Conservation (phyloP, 1,140 invertebrate species). For the Leptopilina clavipes region DNA sequence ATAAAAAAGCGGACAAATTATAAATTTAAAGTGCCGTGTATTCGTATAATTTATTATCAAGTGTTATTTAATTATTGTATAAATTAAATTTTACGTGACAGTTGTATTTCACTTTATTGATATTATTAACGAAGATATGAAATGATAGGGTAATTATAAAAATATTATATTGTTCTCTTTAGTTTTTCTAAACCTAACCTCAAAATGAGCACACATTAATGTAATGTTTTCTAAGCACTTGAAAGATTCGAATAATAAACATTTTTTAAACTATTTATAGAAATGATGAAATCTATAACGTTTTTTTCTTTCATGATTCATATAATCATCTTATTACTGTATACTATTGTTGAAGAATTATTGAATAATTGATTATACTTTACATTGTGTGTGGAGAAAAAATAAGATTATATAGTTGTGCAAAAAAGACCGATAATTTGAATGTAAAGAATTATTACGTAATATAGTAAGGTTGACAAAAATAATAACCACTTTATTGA, state of each 20-base stretch:
- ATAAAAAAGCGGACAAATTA: background rate
- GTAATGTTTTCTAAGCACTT: background rate
- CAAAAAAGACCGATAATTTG: background rate
- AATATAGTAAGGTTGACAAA: background rate
- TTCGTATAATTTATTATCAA: too few relatives aligned
- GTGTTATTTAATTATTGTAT: too few relatives aligned
- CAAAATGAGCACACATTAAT: background rate
- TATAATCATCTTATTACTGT: background rate
- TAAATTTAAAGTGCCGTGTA: background rate
- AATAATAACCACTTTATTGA: background rate
- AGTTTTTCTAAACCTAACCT: background rate
- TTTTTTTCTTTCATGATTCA: background rate
- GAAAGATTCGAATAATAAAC: background rate
- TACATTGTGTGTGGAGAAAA: too few relatives aligned
- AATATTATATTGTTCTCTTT: too few relatives aligned
- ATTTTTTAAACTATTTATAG: slow-evolving; percentile 2
- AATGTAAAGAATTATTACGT: background rate
- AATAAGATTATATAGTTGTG: too few relatives aligned
- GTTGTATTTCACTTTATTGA: too few relatives aligned
- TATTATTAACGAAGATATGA: too few relatives aligned
- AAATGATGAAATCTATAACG: background rate
- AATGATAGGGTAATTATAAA: too few relatives aligned
- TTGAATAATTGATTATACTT: background rate
- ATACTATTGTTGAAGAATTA: background rate
- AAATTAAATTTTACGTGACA: too few relatives aligned